Percentiles rank a stretch among this genome's conserved stretches.
phyloP scores from a whole-genome alignment of 2,888 invertebrate genomes.

The Apamea crenata region DNA sequence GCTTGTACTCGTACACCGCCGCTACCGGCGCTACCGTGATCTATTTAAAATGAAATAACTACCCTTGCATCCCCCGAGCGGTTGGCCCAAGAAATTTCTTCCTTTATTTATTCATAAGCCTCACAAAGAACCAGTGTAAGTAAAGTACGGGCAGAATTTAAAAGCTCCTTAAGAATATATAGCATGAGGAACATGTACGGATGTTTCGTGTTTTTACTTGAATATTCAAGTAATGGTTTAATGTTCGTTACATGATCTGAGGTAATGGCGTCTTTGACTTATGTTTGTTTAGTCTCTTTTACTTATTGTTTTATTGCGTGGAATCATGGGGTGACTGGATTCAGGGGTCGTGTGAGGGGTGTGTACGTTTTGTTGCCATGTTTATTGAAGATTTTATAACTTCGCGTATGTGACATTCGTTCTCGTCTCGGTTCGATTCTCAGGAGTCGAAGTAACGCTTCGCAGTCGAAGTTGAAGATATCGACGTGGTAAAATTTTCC shows the following conservation, averaged over 20 bases:
- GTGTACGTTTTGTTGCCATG: not conserved
- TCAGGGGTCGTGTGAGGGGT: not conserved
- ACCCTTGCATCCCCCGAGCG: constrained; percentile 55
- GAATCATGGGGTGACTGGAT: not conserved
- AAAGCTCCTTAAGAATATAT: constrained; percentile 42
- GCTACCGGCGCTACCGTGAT: constrained; percentile 51
- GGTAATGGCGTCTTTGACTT: constrained; percentile 27
- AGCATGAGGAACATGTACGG: constrained; percentile 18
- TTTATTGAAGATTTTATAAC: not conserved
- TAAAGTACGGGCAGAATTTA: constrained; percentile 46
- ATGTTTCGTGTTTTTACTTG: constrained; percentile 23
- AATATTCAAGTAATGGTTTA: constrained; percentile 42
- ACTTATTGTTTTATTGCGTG: constrained; percentile 24
- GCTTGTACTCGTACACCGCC: constrained; percentile 54
- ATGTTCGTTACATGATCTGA: constrained; percentile 22
- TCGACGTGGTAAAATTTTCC: not conserved
- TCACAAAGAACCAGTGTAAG: constrained; percentile 57
- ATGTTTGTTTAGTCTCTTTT: constrained; percentile 16
- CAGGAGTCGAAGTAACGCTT: too few relatives aligned
- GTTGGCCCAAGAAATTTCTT: constrained; percentile 56
- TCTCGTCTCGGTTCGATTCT: too few relatives aligned
- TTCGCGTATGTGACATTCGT: not conserved
- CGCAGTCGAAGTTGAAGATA: not conserved
- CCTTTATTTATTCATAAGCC: constrained; percentile 66
- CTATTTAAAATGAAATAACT: constrained; percentile 69